Percentiles rank a stretch among this genome's conserved stretches.
Conservation (phyloP, 2,888 invertebrate species). For the Phasia obesa region DNA sequence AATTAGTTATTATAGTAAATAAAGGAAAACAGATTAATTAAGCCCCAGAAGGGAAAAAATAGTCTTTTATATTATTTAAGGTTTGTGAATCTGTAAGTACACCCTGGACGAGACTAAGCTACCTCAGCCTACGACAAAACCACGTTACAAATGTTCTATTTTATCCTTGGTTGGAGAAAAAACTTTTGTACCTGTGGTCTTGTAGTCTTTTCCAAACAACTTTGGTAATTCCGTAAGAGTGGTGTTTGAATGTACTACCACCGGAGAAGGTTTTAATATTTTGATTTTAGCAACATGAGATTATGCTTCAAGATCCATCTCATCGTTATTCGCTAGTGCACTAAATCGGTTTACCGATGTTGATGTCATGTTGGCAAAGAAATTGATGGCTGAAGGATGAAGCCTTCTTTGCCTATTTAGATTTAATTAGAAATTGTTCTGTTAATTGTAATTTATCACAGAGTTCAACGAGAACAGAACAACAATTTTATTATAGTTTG, state of each 20-base stretch:
- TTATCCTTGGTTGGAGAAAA: background rate
- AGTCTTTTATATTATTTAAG: too few species aligned
- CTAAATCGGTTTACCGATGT: slow-evolving; percentile 6
- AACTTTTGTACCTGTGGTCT: slow-evolving; percentile 21
- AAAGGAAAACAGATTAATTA: too few species aligned
- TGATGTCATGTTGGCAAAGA: background rate
- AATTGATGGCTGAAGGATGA: background rate
- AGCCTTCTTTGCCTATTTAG: background rate
- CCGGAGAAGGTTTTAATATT: slow-evolving; percentile 1
- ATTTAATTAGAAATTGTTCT: too few species aligned
- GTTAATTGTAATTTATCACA: too few species aligned
- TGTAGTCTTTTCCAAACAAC: slow-evolving; percentile 21
- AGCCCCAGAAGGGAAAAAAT: too few species aligned
- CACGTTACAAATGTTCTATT: too few species aligned
- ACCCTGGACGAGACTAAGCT: too few species aligned
- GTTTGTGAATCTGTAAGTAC: too few species aligned
- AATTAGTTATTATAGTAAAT: too few species aligned
- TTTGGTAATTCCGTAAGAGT: slow-evolving; percentile 4
- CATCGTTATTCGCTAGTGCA: background rate
- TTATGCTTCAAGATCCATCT: background rate
- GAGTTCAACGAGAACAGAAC: too few species aligned
- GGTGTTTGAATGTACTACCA: slow-evolving; percentile 6
- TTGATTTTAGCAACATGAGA: background rate
- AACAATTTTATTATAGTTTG: too few species aligned
- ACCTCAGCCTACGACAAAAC: too few species aligned